Evolutionary conservation across 2,888 invertebrate genomes (phyloP), one percentile per base, ranked within the genome.

Genomic region (Thereva unica): DNA sequence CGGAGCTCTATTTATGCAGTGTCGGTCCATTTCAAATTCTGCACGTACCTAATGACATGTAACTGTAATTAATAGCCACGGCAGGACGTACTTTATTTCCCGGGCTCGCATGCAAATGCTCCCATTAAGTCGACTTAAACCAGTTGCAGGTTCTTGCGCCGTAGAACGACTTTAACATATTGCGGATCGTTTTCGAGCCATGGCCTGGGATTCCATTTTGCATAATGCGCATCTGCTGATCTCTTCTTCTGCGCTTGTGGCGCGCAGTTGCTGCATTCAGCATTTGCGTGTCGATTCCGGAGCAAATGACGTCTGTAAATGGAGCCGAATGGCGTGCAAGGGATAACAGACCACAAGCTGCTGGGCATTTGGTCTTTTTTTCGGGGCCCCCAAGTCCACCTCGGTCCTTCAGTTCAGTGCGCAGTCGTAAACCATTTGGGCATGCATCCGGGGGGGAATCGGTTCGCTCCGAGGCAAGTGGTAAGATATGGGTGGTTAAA

Each of bases 151-250:
- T 57, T 64, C 52, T 64, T 64, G 49, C 47, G 37, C 40, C 49
- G 45, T 49, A 45, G 38, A 69, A 70, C 70, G 59, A 63, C 54
- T 66, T 54, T 37, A 68, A 67, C 67, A 63, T 65, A 64, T 53
- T 66, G 59, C 59, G 67, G 68, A 71, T 69, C 70, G 67, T 71
- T 71, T 71, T 68, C 69, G 63, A 64, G 56, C 64, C 44, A 68
- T 66, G 67, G 69, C 66, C 68, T 69, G 71, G 71, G 71, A 71
- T 72, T 72, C 71, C 72, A 72, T 72, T 72, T 72, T 72, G 72
- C 72, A 72, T 72, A 72, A 72, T 72, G 72, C 71, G 72, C 72
- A 71, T 72, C 72, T 72, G 72, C 72, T 67, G 71, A 50, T 66
- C 68, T 47, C 52, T 12, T 56, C 61, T 55, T 10, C 63, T 35